These are phyloP conservation scores for Thamnaconus septentrionalis DNA, from an alignment of 2,113 vertebrate genomes.

Conservation along the genomic window DNA sequence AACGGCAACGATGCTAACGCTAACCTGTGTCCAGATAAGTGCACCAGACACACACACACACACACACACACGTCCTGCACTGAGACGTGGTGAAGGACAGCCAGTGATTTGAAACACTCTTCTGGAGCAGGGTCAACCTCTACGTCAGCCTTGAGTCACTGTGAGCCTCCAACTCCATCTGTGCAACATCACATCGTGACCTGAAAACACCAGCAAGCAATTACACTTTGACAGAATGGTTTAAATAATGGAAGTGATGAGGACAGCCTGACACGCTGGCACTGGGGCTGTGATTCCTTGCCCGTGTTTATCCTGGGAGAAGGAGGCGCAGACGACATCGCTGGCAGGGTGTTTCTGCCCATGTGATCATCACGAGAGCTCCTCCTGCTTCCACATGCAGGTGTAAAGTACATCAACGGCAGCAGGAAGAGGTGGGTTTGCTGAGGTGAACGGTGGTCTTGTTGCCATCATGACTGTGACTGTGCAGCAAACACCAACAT, in stretches of 20 bases:
- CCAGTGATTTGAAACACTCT: slow-evolving; percentile 12
- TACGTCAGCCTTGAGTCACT: slow-evolving; percentile 24
- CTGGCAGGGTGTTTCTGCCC: too few species aligned
- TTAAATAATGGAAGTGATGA: neutral
- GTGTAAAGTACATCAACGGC: too few species aligned
- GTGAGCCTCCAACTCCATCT: slow-evolving; percentile 23
- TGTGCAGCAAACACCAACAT: slow-evolving; percentile 63
- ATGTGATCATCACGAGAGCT: too few species aligned
- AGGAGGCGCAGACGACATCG: too few species aligned
- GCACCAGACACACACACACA: too few species aligned
- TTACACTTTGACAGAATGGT: slow-evolving; percentile 15
- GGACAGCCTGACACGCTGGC: too few species aligned
- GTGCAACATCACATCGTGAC: slow-evolving; percentile 29
- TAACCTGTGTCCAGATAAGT: slow-evolving; percentile 7
- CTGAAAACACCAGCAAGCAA: slow-evolving; percentile 26
- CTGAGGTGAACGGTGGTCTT: slow-evolving; percentile 47
- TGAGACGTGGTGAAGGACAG: too few species aligned
- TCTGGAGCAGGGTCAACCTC: slow-evolving; percentile 20
- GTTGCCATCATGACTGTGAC: slow-evolving; percentile 61
- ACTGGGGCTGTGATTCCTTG: too few species aligned
- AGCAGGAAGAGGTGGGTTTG: slow-evolving; percentile 37
- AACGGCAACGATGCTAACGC: slow-evolving; percentile 32
- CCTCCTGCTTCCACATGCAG: too few species aligned
- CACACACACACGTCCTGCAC: too few species aligned
- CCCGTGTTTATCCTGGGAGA: too few species aligned